phyloP scores from a whole-genome alignment of 2,797 vertebrate species.

The Carduelis carduelis region DNA sequence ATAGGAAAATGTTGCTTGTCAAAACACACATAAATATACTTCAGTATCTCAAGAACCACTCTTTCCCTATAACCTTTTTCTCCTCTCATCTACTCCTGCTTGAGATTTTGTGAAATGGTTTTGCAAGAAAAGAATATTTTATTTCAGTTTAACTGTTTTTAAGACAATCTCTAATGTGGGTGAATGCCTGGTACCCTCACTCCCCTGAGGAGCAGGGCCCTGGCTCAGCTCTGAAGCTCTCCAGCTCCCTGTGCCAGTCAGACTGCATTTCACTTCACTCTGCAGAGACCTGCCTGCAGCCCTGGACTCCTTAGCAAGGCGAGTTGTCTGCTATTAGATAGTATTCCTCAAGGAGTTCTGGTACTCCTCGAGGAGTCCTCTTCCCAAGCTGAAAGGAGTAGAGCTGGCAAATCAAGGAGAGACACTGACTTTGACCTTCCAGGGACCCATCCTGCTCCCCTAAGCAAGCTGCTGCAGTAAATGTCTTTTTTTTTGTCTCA shows the following conservation, averaged over 20 bases:
- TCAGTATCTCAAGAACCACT: neutral
- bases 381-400: neutral
- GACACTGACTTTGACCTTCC: neutral
- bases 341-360: neutral
- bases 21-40: neutral
- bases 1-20: neutral
- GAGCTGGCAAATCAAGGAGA: neutral
- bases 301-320: neutral
- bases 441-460: neutral
- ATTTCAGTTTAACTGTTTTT: neutral
- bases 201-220: neutral
- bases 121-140: neutral
- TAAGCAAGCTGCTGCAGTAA: neutral
- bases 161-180: neutral
- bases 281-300: neutral
- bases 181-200: neutral
- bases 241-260: neutral
- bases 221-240: fast-evolving
- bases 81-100: neutral
- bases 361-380: neutral
- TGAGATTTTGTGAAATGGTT: neutral
- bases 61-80: neutral
- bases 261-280: neutral
- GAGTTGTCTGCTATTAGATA: neutral
- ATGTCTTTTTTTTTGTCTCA: neutral